Conservation (phyloP, 1,140 invertebrate species). For the Hestina assimilis region DNA sequence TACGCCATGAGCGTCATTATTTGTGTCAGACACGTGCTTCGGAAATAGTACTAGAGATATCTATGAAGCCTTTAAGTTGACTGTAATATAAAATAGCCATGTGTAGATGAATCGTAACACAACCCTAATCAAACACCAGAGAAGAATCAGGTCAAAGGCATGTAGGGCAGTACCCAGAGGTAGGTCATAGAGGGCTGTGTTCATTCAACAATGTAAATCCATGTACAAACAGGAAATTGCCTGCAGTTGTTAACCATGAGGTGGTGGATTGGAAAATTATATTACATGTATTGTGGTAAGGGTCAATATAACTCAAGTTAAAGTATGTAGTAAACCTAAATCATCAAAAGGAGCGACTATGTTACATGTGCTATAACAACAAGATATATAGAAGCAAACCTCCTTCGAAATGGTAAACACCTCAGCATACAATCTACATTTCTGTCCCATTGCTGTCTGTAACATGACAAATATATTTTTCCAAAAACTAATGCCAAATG, state of each 20-base stretch:
- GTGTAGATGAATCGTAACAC: constrained; percentile 22
- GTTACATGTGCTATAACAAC: too few species aligned
- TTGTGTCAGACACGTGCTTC: not conserved
- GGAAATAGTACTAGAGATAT: not conserved
- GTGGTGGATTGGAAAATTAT: constrained; percentile 58
- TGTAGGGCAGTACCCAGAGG: constrained; percentile 49
- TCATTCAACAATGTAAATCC: constrained; percentile 55
- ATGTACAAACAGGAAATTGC: constrained; percentile 22
- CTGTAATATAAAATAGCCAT: constrained; percentile 22
- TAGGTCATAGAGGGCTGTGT: constrained; percentile 48
- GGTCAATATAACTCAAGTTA: constrained; percentile 1
- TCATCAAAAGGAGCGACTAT: not conserved
- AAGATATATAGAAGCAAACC: too few species aligned
- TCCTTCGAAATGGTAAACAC: too few species aligned
- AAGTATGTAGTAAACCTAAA: not conserved
- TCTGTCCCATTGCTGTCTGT: too few species aligned
- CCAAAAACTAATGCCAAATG: too few species aligned
- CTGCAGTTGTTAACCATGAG: constrained; percentile 45
- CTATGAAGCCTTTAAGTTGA: constrained; percentile 3
- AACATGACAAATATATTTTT: too few species aligned
- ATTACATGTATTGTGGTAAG: constrained; percentile 36
- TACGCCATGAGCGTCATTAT: constrained; percentile 2
- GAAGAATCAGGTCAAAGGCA: constrained; percentile 59
- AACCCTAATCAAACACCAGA: constrained; percentile 38
- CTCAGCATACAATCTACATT: too few species aligned